Evolutionary conservation across 2,113 vertebrate genomes (phyloP).

Genomic region (Brachionichthys hirsutus): DNA sequence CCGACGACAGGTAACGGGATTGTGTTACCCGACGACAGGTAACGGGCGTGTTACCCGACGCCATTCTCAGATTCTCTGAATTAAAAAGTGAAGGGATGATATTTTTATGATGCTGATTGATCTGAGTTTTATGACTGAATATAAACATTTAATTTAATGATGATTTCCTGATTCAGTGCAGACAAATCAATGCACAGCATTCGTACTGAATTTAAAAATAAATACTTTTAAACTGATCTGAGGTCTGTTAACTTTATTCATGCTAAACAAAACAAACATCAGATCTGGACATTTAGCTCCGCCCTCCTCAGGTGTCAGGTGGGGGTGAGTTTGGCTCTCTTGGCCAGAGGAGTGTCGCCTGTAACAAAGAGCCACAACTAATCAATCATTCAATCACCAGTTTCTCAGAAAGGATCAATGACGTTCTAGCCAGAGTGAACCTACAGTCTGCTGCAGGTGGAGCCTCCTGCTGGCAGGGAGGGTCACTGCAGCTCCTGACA

Average conservation of each 20-base stretch:
- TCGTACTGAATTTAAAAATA: constrained; percentile 45
- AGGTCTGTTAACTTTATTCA: not conserved
- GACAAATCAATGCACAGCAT: constrained; percentile 24
- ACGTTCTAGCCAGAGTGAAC: not conserved
- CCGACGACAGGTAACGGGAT: too few species aligned
- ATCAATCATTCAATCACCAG: too few species aligned
- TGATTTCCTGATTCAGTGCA: not conserved
- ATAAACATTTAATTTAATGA: constrained; percentile 28
- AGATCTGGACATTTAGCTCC: not conserved
- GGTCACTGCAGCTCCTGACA: not conserved
- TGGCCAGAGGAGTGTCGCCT: constrained; percentile 61
- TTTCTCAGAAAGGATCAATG: too few species aligned
- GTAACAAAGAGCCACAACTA: constrained; percentile 1
- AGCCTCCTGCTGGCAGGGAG: constrained; percentile 13
- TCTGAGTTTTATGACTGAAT: constrained; percentile 27
- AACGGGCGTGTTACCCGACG: too few species aligned
- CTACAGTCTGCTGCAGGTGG: constrained; percentile 1
- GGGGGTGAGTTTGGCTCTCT: constrained; percentile 21
- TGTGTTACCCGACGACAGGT: too few species aligned
- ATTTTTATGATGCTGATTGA: not conserved
- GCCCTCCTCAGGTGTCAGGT: constrained; percentile 7
- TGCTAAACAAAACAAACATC: not conserved
- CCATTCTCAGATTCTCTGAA: too few species aligned
- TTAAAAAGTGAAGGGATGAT: too few species aligned
- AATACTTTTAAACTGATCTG: constrained; percentile 11